Base-by-base conservation (phyloP, 2,888 invertebrate genomes). In the Eupithecia inturbata region DNA sequence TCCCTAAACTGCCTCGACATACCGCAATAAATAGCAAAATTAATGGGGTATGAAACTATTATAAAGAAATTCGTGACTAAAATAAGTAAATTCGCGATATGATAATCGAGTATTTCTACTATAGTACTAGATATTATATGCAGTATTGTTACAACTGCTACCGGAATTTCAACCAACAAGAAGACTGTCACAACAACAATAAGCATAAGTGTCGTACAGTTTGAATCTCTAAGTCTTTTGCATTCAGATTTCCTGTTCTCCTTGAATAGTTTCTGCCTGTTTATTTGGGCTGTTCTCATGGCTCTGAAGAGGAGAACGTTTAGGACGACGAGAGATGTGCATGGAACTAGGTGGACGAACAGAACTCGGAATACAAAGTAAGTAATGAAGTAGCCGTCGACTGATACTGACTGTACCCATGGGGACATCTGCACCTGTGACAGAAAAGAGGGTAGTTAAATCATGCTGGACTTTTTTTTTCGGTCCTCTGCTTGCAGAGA, bases 1-100 rank as follows among this genome's bases (percentile, higher is more conserved):
- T 98, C 98, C 69, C 99, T 95, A 90, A 99, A 99, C 88, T 98
- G 98, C 45, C 98, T 95, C 45, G 98, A 98, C 99, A 99, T 99
- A 31, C 98, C 98, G 88, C 98, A 99, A 87, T 99, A 99, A 80
- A 99, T 98, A 76, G 98, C 98, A 85, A 99, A 99, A 89, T 99
- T 98, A 74, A 98, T 97, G 16, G 98, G 98, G 91, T 98, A 98
- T 67, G 98, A 98, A 57, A 98, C 95, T 74, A 98, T 97, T 76
- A 99, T 97, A 88, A 98, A 97, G 92, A 99, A 98, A 93, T 99
- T 99, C 16, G 98, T 98, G 85, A 98, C 96, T 77, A 97, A 89
- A 73, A 98, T 97, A 77, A 97, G 95, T 31, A 97, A 95, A 86
- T 97, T 97, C 22, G 97, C 97, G 70, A 97, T 96, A 79, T 96